phyloP scores from a whole-genome alignment of 2,797 vertebrate species.

The Spinibarbus caldwelli region DNA sequence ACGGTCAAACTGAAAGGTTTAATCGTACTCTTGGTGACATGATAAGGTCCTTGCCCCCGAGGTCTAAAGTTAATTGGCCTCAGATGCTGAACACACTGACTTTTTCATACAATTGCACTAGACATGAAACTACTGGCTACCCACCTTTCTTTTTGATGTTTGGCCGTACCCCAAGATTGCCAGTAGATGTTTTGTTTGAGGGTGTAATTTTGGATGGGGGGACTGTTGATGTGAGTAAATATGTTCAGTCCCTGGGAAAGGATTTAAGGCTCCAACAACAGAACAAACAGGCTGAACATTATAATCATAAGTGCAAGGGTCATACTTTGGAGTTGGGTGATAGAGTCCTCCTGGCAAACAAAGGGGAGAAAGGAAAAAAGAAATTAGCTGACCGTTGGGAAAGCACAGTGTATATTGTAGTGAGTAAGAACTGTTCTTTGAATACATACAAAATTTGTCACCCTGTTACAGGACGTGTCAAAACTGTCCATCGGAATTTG shows the following conservation, averaged over 20 bases:
- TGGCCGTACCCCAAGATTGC: background rate
- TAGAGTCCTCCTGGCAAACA: constrained; percentile 50
- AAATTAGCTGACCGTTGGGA: constrained; percentile 54
- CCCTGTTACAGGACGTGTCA: constrained; percentile 11
- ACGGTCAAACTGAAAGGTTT: constrained; percentile 39
- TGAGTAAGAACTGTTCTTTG: constrained; percentile 1
- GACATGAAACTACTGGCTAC: background rate
- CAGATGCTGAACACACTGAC: background rate
- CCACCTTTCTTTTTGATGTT: background rate
- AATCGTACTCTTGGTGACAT: constrained; percentile 29
- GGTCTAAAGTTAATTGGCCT: background rate
- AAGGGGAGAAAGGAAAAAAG: constrained; percentile 5
- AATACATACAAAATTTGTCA: constrained; percentile 27
- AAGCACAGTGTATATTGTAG: constrained; percentile 18
- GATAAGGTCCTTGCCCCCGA: constrained; percentile 33
- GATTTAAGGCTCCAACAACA: constrained; percentile 26
- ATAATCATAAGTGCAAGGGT: constrained; percentile 33
- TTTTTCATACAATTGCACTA: background rate
- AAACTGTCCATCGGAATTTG: constrained; percentile 45
- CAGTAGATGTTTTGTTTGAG: background rate
- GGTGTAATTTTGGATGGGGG: background rate
- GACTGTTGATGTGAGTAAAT: background rate
- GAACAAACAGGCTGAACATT: constrained; percentile 19
- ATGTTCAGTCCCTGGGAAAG: constrained; percentile 8
- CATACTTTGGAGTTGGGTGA: constrained; percentile 21